phyloP scores from a whole-genome alignment of 2,113 vertebrate species.

The Gila orcuttii region DNA sequence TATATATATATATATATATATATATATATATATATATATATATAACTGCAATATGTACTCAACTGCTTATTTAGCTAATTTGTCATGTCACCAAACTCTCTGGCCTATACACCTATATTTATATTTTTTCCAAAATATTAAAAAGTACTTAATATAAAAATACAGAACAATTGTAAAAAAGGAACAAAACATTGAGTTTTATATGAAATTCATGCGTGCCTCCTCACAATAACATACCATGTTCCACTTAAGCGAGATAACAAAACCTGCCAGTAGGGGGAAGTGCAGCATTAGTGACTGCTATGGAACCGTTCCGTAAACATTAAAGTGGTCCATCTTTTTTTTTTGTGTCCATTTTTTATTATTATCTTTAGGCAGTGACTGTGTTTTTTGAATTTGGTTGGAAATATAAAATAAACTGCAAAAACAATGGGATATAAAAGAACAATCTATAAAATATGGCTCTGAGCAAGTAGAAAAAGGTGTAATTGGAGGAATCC shows the following conservation, averaged over 20 bases:
- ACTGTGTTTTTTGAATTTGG: conserved; percentile 69
- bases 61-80: conserved; percentile 66
- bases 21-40: conserved; percentile 55
- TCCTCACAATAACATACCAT: conserved; percentile 65
- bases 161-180: conserved; percentile 84
- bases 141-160: conserved; percentile 86
- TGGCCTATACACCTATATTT: conserved; percentile 75
- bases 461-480: conserved; percentile 81
- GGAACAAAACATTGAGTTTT: conserved; percentile 77
- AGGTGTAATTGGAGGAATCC: conserved; percentile 66
- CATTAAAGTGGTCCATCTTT: conserved; percentile 73
- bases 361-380: conserved; percentile 73
- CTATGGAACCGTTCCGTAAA: conserved; percentile 70
- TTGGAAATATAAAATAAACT: conserved; percentile 57
- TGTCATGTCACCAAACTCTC: conserved; percentile 69
- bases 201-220: conserved; percentile 79
- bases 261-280: conserved; percentile 64
- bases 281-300: conserved; percentile 59
- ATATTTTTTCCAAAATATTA: conserved; percentile 80
- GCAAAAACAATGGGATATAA: conserved; percentile 71
- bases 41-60: conserved; percentile 64
- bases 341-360: background rate
- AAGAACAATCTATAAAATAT: conserved; percentile 81
- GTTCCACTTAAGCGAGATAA: conserved; percentile 67
- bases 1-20: too few species aligned